Percentiles rank a stretch among this genome's conserved stretches.
phyloP scores from a whole-genome alignment of 2,113 vertebrate species.

The Columba livia region DNA sequence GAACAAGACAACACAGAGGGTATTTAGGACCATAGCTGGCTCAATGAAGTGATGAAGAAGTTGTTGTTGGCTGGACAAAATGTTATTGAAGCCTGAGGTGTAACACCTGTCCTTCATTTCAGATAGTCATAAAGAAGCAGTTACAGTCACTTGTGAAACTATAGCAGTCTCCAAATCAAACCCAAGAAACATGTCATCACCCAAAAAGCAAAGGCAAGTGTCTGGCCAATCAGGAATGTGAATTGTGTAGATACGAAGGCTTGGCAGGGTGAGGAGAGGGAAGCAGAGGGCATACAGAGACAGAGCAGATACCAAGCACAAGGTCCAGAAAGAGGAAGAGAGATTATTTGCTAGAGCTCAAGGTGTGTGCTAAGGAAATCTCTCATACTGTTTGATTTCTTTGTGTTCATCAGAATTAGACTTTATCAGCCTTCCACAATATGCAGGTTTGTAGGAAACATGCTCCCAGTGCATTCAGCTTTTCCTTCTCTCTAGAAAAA shows the following conservation, averaged over 20 bases:
- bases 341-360: not conserved
- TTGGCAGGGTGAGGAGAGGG: not conserved
- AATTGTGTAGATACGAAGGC: not conserved
- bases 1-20: not conserved
- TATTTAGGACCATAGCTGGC: not conserved
- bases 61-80: constrained; percentile 35
- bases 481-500: not conserved
- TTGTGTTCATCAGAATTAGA: not conserved
- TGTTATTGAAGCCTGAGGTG: constrained; percentile 1
- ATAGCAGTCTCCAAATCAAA: constrained; percentile 55
- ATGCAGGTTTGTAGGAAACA: not conserved
- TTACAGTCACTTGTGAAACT: constrained; percentile 39
- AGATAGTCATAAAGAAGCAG: not conserved
- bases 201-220: not conserved
- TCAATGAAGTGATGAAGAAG: constrained; percentile 37
- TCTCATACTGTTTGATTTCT: not conserved
- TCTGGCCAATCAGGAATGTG: not conserved
- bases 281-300: not conserved
- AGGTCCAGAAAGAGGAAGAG: not conserved
- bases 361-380: not conserved
- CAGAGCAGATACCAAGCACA: not conserved
- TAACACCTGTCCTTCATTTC: constrained; percentile 49
- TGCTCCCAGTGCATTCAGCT: not conserved
- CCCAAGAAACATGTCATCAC: not conserved
- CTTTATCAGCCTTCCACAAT: not conserved